These are phyloP conservation scores for Sarcophaga subvicina DNA, from an alignment of 2,888 invertebrate species.

Conservation along the genomic window DNA sequence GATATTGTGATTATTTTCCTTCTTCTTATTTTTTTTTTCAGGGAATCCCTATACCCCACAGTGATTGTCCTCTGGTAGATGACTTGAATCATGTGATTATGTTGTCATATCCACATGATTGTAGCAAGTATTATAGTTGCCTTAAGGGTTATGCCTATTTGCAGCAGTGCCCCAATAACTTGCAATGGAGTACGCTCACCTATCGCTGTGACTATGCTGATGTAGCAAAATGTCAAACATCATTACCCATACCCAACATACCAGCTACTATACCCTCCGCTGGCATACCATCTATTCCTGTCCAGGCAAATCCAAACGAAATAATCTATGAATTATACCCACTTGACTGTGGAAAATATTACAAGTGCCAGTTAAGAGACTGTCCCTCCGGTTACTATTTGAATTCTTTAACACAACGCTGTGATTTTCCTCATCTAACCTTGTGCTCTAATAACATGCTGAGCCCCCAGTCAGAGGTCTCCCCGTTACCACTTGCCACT, in stretches of 20 bases:
- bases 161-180: constrained; percentile 73
- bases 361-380: constrained; percentile 70
- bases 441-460: constrained; percentile 67
- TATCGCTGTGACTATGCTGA: constrained; percentile 76
- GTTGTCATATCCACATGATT: constrained; percentile 74
- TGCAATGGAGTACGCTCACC: constrained; percentile 74
- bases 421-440: constrained; percentile 73
- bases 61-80: constrained; percentile 72
- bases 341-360: constrained; percentile 75
- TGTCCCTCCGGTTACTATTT: constrained; percentile 74
- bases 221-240: constrained; percentile 72
- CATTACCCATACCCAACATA: not conserved
- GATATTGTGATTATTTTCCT: not conserved
- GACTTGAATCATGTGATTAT: constrained; percentile 74
- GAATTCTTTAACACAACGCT: constrained; percentile 72
- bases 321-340: constrained; percentile 70
- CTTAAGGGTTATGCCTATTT: constrained; percentile 71
- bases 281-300: too few relatives aligned
- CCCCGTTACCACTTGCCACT: constrained; percentile 66
- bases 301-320: not conserved
- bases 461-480: constrained; percentile 16
- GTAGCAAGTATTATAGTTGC: constrained; percentile 77
- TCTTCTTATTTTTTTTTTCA: not conserved
- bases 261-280: not conserved
- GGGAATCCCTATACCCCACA: constrained; percentile 54